Evolutionary conservation across 2,113 vertebrate species (phyloP).

Genomic region (Dipodomys ordii): DNA sequence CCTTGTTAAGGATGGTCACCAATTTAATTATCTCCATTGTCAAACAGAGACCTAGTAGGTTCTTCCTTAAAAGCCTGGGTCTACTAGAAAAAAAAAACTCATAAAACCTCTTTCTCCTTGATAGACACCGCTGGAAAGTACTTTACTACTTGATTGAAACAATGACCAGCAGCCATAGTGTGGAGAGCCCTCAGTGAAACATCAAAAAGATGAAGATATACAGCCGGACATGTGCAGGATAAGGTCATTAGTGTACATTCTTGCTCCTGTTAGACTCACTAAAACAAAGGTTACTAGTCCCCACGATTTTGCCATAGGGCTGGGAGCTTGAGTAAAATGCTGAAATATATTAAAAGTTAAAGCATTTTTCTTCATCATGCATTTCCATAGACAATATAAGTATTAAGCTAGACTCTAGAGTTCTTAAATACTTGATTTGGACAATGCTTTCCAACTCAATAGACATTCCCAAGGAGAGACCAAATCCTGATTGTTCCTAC

Average conservation of each 20-base stretch:
- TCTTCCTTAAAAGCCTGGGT: neutral
- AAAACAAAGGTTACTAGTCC: neutral
- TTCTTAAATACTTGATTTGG: neutral
- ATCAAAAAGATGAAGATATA: neutral
- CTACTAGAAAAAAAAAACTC: neutral
- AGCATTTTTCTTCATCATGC: neutral
- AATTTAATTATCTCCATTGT: neutral
- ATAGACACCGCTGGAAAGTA: neutral
- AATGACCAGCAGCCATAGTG: neutral
- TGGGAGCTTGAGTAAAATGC: too few species aligned
- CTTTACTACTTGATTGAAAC: neutral
- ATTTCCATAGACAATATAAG: neutral
- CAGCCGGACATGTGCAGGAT: neutral
- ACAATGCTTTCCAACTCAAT: neutral
- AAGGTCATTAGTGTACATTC: neutral
- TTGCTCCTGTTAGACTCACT: neutral
- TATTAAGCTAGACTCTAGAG: neutral
- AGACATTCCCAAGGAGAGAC: neutral
- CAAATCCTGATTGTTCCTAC: neutral
- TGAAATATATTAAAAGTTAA: too few species aligned
- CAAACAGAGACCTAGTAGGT: too few species aligned
- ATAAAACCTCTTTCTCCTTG: neutral
- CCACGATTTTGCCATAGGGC: too few species aligned
- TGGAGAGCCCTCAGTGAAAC: neutral
- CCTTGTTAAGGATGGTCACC: neutral